phyloP scores from a whole-genome alignment of 64 coral and sea anemone species.

The Montipora sp. region DNA sequence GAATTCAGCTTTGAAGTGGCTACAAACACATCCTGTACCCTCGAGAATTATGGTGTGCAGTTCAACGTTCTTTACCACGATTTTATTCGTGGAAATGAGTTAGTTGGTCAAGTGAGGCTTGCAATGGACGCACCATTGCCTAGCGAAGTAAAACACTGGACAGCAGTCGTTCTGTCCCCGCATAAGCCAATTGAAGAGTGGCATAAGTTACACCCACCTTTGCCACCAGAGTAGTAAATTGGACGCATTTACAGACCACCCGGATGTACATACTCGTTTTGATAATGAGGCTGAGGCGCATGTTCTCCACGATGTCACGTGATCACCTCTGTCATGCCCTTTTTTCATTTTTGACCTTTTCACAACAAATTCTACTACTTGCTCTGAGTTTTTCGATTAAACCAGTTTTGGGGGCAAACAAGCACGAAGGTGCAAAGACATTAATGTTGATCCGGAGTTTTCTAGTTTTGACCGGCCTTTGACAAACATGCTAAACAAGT shows the following conservation, averaged over 20 bases:
- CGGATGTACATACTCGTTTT: neutral
- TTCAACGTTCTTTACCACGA: slow-evolving; percentile 69
- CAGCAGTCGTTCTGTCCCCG: slow-evolving; percentile 67
- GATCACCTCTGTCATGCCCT: no score
- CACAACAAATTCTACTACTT: no score
- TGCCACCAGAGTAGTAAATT: neutral
- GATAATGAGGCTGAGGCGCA: no score
- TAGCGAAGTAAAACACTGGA: slow-evolving; percentile 82
- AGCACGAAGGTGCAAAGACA: no score
- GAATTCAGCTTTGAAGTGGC: slow-evolving; percentile 76
- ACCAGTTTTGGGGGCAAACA: no score
- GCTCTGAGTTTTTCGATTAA: no score
- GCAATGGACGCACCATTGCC: slow-evolving; percentile 64
- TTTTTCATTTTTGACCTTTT: no score
- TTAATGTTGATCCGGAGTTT: no score
- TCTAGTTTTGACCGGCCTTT: no score
- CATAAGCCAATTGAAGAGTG: slow-evolving; percentile 60
- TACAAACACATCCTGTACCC: slow-evolving; percentile 74
- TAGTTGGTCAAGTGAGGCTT: slow-evolving; percentile 77
- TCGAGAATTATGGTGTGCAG: slow-evolving; percentile 73
- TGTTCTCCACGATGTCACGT: no score
- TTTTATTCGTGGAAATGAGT: slow-evolving; percentile 65
- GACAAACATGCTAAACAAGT: no score
- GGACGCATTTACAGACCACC: neutral
- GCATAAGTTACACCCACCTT: slow-evolving; percentile 78